phyloP scores from a whole-genome alignment of 2,888 invertebrate species.

The Sinotaia quadrata region DNA sequence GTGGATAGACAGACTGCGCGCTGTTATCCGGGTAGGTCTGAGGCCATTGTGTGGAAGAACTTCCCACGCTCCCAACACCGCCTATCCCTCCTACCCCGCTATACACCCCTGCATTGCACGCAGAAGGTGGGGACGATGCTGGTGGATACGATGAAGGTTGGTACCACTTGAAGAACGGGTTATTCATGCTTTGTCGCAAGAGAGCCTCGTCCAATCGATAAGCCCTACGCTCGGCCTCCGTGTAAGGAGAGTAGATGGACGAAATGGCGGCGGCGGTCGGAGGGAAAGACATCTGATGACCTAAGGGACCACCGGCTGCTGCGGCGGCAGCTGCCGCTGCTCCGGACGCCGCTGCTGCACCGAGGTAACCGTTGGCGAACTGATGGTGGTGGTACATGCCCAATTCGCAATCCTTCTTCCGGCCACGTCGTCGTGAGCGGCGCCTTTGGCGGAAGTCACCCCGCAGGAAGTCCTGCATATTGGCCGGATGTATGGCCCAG shows the following conservation, averaged over 20 bases:
- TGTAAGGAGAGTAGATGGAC: slow-evolving; percentile 63
- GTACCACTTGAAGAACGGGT: slow-evolving; percentile 66
- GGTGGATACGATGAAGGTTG: slow-evolving; percentile 40
- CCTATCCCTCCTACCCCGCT: slow-evolving; percentile 43
- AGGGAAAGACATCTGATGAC: slow-evolving; percentile 44
- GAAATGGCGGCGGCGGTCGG: slow-evolving; percentile 50
- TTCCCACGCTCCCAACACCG: slow-evolving; percentile 45
- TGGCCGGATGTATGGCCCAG: slow-evolving; percentile 69
- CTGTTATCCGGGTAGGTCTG: slow-evolving; percentile 54
- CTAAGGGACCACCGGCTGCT: neutral
- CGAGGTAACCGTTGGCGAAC: slow-evolving; percentile 54
- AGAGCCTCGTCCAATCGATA: slow-evolving; percentile 65
- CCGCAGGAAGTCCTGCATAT: slow-evolving; percentile 66
- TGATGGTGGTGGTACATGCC: slow-evolving; percentile 59
- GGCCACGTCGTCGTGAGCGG: slow-evolving; percentile 57
- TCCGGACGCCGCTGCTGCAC: slow-evolving; percentile 29
- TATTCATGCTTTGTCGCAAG: slow-evolving; percentile 63
- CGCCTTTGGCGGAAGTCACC: slow-evolving; percentile 68
- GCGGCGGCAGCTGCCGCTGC: slow-evolving; percentile 43
- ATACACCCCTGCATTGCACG: slow-evolving; percentile 42
- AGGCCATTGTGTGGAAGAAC: slow-evolving; percentile 57
- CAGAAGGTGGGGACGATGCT: slow-evolving; percentile 24
- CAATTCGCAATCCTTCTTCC: slow-evolving; percentile 63
- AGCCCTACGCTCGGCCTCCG: slow-evolving; percentile 63
- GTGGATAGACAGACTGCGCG: slow-evolving; percentile 50